phyloP scores from a whole-genome alignment of 2,113 vertebrate genomes.

The Myiozetetes cayanensis region DNA sequence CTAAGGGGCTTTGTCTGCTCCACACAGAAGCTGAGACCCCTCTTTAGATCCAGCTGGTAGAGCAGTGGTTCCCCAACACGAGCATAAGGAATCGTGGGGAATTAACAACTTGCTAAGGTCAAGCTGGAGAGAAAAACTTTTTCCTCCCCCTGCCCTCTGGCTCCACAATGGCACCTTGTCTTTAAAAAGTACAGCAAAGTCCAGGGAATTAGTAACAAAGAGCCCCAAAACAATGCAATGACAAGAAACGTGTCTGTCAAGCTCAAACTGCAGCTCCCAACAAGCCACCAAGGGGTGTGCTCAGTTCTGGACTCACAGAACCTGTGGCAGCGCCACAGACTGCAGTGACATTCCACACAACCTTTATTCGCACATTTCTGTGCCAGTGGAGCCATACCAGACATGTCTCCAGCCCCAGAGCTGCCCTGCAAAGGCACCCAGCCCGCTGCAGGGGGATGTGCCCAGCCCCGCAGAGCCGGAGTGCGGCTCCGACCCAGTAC shows the following conservation, averaged over 20 bases:
- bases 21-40: constrained; percentile 56
- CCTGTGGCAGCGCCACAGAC: rapidly evolving
- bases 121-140: constrained; percentile 50
- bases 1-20: constrained; percentile 63
- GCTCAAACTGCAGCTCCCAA: neutral
- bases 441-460: rapidly evolving
- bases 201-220: neutral
- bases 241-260: neutral
- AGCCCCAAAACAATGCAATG: neutral
- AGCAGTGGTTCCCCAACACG: constrained; percentile 27
- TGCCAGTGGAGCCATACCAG: rapidly evolving
- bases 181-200: neutral
- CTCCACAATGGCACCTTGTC: neutral
- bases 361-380: rapidly evolving
- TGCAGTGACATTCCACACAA: rapidly evolving
- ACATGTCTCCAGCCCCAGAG: neutral
- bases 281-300: no score
- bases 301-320: neutral
- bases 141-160: neutral
- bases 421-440: no score
- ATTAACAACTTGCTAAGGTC: constrained; percentile 56
- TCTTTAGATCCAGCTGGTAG: constrained; percentile 61
- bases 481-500: neutral
- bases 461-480: neutral
- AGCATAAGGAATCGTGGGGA: neutral